Conservation (phyloP, 1,140 invertebrate genomes). For the Drosophila arawakana region DNA sequence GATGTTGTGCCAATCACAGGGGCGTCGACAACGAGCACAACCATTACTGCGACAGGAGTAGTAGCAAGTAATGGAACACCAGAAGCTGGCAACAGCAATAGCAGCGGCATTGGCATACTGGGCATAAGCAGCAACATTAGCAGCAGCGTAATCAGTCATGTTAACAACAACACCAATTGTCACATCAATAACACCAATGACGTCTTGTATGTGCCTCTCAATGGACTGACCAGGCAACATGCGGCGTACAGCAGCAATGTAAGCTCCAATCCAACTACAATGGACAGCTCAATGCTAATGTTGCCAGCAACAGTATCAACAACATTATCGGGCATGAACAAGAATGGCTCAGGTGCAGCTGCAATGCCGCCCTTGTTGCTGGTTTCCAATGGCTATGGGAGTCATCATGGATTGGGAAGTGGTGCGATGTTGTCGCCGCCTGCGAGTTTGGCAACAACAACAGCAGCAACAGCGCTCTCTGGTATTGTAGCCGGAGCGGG, state of each 20-base stretch:
- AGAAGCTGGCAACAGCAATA: slow-evolving; percentile 3
- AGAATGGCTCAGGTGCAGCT: not conserved
- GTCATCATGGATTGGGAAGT: slow-evolving; percentile 17
- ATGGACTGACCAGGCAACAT: slow-evolving; percentile 63
- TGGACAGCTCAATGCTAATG: slow-evolving; percentile 47
- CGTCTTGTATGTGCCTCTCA: slow-evolving; percentile 64
- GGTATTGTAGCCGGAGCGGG: not conserved
- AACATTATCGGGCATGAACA: slow-evolving; percentile 8
- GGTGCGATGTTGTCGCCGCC: slow-evolving; percentile 48
- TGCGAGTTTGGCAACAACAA: slow-evolving; percentile 8
- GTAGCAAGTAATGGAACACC: not conserved
- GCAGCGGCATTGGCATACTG: not conserved
- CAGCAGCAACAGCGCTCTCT: not conserved
- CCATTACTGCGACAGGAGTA: slow-evolving; percentile 15
- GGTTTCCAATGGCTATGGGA: slow-evolving; percentile 61
- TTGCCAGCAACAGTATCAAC: slow-evolving; percentile 26
- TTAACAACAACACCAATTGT: slow-evolving; percentile 8
- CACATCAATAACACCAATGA: slow-evolving; percentile 25
- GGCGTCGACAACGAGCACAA: slow-evolving; percentile 2
- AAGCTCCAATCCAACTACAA: slow-evolving; percentile 27
- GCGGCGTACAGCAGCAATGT: slow-evolving; percentile 70
- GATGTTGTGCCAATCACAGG: not conserved
- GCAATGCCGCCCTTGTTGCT: slow-evolving; percentile 51
- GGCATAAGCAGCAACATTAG: slow-evolving; percentile 5
- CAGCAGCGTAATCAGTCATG: slow-evolving; percentile 1